Evolutionary conservation across 1,140 invertebrate species (phyloP), one percentile per base, ranked within the genome.

Genomic region (Matsumurasca onukii): DNA sequence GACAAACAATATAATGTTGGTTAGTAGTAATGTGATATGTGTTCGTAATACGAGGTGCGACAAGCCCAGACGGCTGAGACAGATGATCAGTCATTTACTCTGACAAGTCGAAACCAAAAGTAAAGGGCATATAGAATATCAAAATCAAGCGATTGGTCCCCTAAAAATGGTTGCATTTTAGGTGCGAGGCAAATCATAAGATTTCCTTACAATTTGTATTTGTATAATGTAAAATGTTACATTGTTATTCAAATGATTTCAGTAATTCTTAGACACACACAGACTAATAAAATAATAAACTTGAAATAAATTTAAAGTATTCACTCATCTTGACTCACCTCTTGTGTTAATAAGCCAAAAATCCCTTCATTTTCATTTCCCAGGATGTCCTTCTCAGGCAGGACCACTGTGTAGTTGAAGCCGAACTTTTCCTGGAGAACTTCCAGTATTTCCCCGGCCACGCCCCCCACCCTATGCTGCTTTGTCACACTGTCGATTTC

Each of bases 371-470:
- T 81, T 15, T 81, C 79, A 55, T 82, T 80, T 1, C 85, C 81
- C 66, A 88, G 78, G 5, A 79, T 77, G 69, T 88, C 85, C 17
- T 81, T 79, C 22, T 82, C 76, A 0, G 90, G 88, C 34, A 84
- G 71, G 0, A 87, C 73, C 0, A 92, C 82, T 9, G 86, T 85
- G 67, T 89, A 92, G 0, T 86, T 89, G 64, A 93, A 92, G 69
- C 89, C 88, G 70, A 86, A 88, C 75, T 86, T 87, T 52, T 85
- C 70, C 49, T 82, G 81, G 0, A 93, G 78, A 20, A 91, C 83
- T n/a, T 90, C 76, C 0, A 94, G 76, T 31, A 93, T 78, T 34
- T 88, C 80, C 75, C 92, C 92, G 0, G 89, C 88, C 15, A 91
- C 86, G 2, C 91, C 91, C 5, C 72, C 77, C 0, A 89, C 90